Base-by-base conservation (phyloP, 2,797 vertebrate species). In the Odontamblyopus rebecca region DNA sequence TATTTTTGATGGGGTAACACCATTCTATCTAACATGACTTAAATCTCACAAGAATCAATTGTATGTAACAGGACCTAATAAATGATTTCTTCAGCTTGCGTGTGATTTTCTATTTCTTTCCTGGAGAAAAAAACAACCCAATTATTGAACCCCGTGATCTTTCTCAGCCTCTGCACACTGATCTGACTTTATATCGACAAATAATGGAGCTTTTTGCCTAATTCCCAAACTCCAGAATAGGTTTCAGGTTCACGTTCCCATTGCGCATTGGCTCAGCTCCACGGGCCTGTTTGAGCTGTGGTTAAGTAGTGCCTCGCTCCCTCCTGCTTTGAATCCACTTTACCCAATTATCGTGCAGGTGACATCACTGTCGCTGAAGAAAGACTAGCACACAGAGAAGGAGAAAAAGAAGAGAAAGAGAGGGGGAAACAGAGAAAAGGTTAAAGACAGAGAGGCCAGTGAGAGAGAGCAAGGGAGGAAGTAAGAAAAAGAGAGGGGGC, bases 311-410 rank as follows among this genome's bases (percentile, higher is more conserved):
- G 82, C 78, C 79, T 86, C 74, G 73, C 75, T 79, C 71, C 77
- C 79, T 56, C 15, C 80, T 57, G 54, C 87, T 92, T 88, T 89
- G 86, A 89, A 89, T 89, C 51, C 75, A 86, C 82, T 89, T 89
- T 89, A 92, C 90, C 86, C 89, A 90, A 91, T 91, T 93, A 88
- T 91, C 84, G 82, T 72, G 88, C 85, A 90, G 89, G 90, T 91
- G 88, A 89, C 89, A 91, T 90, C 88, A 89, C 88, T 76, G 84
- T 73, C 76, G 83, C 84, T 71, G 78, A 87, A 90, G 85, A 87
- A 89, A 86, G 85, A 82, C 85, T 78, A 0, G 71, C 77, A 29
- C 15, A 19, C 23, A 23, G 60, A 32, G 29, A 8, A 1, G 7
- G 15, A 7, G 57, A 60, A 11, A 32, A 16, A 6, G 12, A 9